Conservation (phyloP, 2,888 invertebrate species). For the Hesperia comma region DNA sequence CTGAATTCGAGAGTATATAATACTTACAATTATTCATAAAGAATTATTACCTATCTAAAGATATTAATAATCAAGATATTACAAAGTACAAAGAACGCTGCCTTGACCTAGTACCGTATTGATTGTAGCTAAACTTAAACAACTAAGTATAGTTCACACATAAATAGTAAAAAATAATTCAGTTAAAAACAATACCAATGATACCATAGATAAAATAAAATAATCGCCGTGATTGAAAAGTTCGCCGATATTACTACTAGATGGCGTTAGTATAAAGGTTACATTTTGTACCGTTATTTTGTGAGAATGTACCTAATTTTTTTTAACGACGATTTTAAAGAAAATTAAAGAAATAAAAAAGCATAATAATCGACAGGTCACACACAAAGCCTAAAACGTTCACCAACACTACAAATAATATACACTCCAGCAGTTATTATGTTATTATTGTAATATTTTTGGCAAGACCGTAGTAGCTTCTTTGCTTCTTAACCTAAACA, state of each 20-base stretch:
- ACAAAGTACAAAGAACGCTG: too few relatives aligned
- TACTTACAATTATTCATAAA: conserved; percentile 4
- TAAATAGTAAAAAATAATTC: neutral
- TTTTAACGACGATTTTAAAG: too few relatives aligned
- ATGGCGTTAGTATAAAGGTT: too few relatives aligned
- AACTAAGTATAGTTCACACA: neutral
- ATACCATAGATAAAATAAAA: too few relatives aligned
- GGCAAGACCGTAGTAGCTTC: conserved; percentile 18
- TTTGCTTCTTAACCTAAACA: neutral
- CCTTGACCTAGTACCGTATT: neutral
- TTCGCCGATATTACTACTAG: too few relatives aligned
- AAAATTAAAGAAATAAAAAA: too few relatives aligned
- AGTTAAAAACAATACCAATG: neutral
- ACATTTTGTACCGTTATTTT: too few relatives aligned
- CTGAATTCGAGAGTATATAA: conserved; percentile 7
- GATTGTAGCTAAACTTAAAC: neutral
- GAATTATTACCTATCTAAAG: neutral
- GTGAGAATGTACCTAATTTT: too few relatives aligned
- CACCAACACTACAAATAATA: neutral
- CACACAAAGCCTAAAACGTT: too few relatives aligned
- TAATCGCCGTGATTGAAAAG: too few relatives aligned
- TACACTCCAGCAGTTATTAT: neutral
- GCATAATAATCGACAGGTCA: too few relatives aligned
- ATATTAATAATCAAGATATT: neutral
- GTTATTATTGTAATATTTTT: conserved; percentile 3